Percentiles rank a stretch among this genome's conserved stretches.
phyloP scores from a whole-genome alignment of 2,888 invertebrate species.

The Azorinus chamasolen region DNA sequence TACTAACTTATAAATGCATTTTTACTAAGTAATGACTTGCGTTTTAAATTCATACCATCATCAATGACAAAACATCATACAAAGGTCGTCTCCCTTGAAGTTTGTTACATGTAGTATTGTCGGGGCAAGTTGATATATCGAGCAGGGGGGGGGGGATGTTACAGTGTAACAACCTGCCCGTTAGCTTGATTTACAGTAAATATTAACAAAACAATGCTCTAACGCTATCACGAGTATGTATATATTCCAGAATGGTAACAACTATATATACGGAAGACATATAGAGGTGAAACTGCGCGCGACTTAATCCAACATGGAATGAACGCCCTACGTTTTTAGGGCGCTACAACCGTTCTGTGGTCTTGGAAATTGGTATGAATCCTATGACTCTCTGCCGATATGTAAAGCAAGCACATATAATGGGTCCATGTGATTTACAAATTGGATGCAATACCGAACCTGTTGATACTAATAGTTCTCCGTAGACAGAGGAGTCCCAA shows the following conservation, averaged over 20 bases:
- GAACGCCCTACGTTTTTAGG: conserved; percentile 30
- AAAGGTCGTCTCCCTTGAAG: conserved; percentile 11
- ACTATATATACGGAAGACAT: conserved; percentile 24
- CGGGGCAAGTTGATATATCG: conserved; percentile 37
- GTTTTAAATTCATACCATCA: conserved; percentile 7
- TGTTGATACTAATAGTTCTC: conserved; percentile 3
- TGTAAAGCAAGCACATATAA: conserved; percentile 32
- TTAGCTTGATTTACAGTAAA: conserved; percentile 3
- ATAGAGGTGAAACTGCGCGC: conserved; percentile 18
- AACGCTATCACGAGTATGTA: not conserved
- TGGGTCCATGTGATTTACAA: conserved; percentile 34
- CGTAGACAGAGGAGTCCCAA: conserved; percentile 6
- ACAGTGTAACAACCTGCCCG: conserved; percentile 28
- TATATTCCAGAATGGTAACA: conserved; percentile 38
- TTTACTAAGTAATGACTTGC: conserved; percentile 15
- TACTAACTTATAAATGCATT: conserved; percentile 15
- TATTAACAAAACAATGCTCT: not conserved
- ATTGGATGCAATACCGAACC: conserved; percentile 20
- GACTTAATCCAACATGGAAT: conserved; percentile 25
- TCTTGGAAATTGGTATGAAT: conserved; percentile 31
- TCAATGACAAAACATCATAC: conserved; percentile 4
- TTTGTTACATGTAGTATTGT: conserved; percentile 10
- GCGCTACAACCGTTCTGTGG: conserved; percentile 38
- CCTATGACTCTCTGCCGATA: conserved; percentile 31
- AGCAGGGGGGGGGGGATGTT: conserved; percentile 25